Base-by-base conservation (phyloP, 2,113 vertebrate species). In the Zosterops hypoxanthus region DNA sequence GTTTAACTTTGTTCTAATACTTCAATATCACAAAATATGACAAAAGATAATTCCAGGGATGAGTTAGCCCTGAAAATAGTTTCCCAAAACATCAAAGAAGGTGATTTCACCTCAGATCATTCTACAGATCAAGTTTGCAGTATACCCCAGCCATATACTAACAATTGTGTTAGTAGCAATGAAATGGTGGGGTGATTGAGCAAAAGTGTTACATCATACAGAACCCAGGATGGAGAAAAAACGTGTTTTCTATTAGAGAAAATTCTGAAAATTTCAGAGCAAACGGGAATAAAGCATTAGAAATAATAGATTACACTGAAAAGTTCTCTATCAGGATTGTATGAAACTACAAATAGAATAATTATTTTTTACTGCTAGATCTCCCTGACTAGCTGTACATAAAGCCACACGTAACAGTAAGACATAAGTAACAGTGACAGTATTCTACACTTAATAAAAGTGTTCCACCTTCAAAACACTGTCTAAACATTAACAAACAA, bases 1-100 rank as follows among this genome's bases (percentile, higher is more conserved):
- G 85, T 97, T 84, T 92, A 83, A 95, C 89, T 92, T 69, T 78
- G 21, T 25, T 73, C 66, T 72, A 57, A 77, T 94, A 88, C 28
- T 96, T 84, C 81, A 78, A 31, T 61, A 95, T 95, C 60, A 85
- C 25, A 93, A 86, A 95, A 94, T 57, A 95, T 92, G 49, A 82
- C 46, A 92, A 83, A 95, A 96, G 55, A 92, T 94, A 83, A 82
- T 73, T 44, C 16, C 53, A 72, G 73, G 76, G 81, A 91, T 56
- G 70, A 72, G 61, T 53, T 66, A 77, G 63, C 53, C 76, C 71
- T 80, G 68, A 65, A 96, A 94, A 95, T 21, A 2, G 14, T 79
- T 96, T 73, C 89, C 39, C 82, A 95, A 86, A 97, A 79, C 13
- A 82, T 84, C 24, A 39, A 71, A 90, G 90, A 72, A 92, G 55